phyloP scores from a whole-genome alignment of 1,140 invertebrate genomes.

The Lamellibrachia luymesi region DNA sequence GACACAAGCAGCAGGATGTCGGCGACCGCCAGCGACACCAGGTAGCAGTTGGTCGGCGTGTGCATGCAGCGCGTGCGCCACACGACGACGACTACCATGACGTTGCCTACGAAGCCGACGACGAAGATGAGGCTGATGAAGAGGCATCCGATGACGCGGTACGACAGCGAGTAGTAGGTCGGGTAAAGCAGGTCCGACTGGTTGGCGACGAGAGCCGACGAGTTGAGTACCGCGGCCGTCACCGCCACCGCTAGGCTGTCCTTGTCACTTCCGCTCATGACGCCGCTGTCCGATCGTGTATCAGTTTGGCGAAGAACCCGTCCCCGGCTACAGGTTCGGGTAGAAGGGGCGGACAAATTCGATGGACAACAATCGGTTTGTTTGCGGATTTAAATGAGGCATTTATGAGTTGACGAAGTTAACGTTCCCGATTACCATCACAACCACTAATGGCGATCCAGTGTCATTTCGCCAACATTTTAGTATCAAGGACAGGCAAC shows the following conservation, averaged over 20 bases:
- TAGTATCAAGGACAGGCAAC: background rate
- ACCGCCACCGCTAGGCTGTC: background rate
- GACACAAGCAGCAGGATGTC: slow-evolving; percentile 80
- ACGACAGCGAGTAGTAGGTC: slow-evolving; percentile 59
- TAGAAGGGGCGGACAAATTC: background rate
- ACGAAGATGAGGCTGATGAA: slow-evolving; percentile 64
- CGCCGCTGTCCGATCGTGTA: background rate
- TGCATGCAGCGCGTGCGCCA: slow-evolving; percentile 58
- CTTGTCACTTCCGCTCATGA: background rate
- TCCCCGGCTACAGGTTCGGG: background rate
- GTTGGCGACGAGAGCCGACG: background rate
- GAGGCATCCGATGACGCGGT: slow-evolving; percentile 62
- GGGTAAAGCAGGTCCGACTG: slow-evolving; percentile 29
- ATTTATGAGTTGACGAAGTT: background rate
- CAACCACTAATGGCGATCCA: background rate
- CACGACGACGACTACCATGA: slow-evolving; percentile 59
- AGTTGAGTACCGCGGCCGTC: background rate
- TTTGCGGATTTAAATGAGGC: background rate
- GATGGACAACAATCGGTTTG: too few species aligned
- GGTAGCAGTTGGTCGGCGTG: slow-evolving; percentile 79
- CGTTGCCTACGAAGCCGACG: slow-evolving; percentile 49
- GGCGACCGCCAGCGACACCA: slow-evolving; percentile 88
- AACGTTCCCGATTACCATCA: background rate
- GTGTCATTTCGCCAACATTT: background rate
- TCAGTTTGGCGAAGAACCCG: background rate